These are phyloP conservation scores for Whitmania pigra DNA, from an alignment of 1,140 invertebrate species.

Conservation along the genomic window DNA sequence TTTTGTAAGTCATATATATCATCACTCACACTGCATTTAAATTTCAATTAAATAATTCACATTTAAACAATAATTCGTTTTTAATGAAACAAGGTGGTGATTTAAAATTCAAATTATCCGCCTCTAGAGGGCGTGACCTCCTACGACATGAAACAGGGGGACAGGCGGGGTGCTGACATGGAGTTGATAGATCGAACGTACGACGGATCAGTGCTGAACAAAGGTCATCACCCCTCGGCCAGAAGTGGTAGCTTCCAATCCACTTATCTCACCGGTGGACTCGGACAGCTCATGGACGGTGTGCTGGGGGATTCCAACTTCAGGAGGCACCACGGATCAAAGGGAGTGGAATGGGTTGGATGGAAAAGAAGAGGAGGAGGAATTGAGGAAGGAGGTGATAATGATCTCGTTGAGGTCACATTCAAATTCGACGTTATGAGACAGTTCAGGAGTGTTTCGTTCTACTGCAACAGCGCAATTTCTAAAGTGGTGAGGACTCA, in stretches of 20 bases:
- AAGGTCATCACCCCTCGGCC: background rate
- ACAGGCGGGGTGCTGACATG: constrained; percentile 56
- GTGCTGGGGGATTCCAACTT: constrained; percentile 61
- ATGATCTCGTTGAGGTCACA: constrained; percentile 38
- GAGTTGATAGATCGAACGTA: constrained; percentile 81
- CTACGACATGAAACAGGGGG: constrained; percentile 71
- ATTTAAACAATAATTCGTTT: too few relatives aligned
- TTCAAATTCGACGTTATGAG: constrained; percentile 76
- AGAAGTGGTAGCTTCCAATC: constrained; percentile 5
- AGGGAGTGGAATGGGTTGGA: constrained; percentile 54
- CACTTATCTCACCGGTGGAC: constrained; percentile 52
- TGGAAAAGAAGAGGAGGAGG: constrained; percentile 48
- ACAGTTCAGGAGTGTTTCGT: constrained; percentile 71
- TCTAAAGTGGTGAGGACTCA: constrained; percentile 49
- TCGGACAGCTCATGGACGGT: constrained; percentile 76
- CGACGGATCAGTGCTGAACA: constrained; percentile 52
- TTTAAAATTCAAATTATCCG: too few relatives aligned
- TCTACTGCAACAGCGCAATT: constrained; percentile 64
- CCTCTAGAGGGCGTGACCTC: constrained; percentile 59
- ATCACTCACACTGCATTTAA: too few relatives aligned
- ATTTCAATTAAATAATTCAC: too few relatives aligned
- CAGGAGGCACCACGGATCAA: constrained; percentile 56
- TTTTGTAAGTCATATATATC: too few relatives aligned
- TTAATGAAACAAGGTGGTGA: too few relatives aligned
- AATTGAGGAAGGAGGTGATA: background rate